These are phyloP conservation scores for Hylaeus volcanicus DNA, from an alignment of 1,140 invertebrate genomes.

Conservation along the genomic window DNA sequence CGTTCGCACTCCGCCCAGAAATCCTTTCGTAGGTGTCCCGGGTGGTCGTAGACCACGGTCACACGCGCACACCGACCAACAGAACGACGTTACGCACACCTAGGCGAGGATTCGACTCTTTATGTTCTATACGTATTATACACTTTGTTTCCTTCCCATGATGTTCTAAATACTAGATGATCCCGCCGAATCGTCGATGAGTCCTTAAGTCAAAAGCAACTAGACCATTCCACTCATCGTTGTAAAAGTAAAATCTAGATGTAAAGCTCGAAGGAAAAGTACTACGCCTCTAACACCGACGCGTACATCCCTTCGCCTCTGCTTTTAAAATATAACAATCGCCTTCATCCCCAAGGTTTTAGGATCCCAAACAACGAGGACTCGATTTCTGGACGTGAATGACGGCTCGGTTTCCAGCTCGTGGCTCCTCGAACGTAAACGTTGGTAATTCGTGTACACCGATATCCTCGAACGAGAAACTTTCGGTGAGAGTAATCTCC, in stretches of 20 bases:
- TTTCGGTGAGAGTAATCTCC: slow-evolving; percentile 9
- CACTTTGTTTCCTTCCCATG: no score
- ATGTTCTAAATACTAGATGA: no score
- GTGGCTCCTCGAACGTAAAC: background rate
- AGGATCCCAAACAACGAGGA: slow-evolving; percentile 10
- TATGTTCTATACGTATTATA: background rate
- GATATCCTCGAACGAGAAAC: background rate
- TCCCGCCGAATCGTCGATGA: no score
- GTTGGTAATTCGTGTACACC: background rate
- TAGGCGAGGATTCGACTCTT: slow-evolving; percentile 17
- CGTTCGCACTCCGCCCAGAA: slow-evolving; percentile 77
- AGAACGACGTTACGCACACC: slow-evolving; percentile 2
- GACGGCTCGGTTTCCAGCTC: background rate
- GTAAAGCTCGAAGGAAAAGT: no score
- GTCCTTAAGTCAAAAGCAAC: no score
- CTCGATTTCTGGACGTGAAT: background rate
- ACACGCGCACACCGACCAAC: slow-evolving; percentile 47
- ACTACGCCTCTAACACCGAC: no score
- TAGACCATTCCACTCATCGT: no score
- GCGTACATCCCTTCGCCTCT: no score
- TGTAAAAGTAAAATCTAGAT: no score
- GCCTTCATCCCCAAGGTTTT: background rate
- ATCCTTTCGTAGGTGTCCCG: slow-evolving; percentile 70
- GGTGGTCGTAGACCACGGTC: slow-evolving; percentile 58
- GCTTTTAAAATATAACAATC: no score